Evolutionary conservation across 2,888 invertebrate species (phyloP), one percentile per base, ranked within the genome.

Genomic region (Meghimatium bilineatum): DNA sequence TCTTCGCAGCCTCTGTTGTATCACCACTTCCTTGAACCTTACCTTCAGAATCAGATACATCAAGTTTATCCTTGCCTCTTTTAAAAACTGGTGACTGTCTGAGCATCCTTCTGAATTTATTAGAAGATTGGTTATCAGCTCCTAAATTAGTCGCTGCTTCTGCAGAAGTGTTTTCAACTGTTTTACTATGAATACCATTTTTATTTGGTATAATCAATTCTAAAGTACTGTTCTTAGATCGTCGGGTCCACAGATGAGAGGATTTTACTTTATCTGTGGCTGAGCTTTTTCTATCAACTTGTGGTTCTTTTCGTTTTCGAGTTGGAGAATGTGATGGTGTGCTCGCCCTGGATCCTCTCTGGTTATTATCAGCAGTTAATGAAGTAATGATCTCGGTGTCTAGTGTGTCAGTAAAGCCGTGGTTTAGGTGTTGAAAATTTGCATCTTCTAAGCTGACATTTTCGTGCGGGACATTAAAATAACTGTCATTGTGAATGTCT

Each of bases 201-300:
- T 79, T 81, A 14, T 60, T 76, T 38, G 86, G 86, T 49, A 86
- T 84, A 17, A 49, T 77, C 26, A 86, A 49, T 60, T 85, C 77
- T 26, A 86, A 67, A 26, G 72, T 76, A 49, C 85, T 84, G 32
- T 77, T 80, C 32, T 82, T 83, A 2, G 86, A 84, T 12, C 80
- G 56, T 38, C 82, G 63, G 38, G 34, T 85, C 84, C 84, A 86
- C 17, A 86, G 60, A 76, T 86, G 84, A 14, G 78, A 74, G 0
- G 79, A 63, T 34, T 78, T 86, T 14, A 63, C 20, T 32, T 44
- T 71, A n/a, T 34, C 71, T 32, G 56, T 29, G 8, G 77, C 71
- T 38, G 38, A 56, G 1, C 32, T 38, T 20, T 32, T 78, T 56
- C 32, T 76, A 12, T 71, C 72, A 32, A n/a, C 72, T 60, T 44